phyloP scores from a whole-genome alignment of 2,797 vertebrate species.

The Bovichtus diacanthus region DNA sequence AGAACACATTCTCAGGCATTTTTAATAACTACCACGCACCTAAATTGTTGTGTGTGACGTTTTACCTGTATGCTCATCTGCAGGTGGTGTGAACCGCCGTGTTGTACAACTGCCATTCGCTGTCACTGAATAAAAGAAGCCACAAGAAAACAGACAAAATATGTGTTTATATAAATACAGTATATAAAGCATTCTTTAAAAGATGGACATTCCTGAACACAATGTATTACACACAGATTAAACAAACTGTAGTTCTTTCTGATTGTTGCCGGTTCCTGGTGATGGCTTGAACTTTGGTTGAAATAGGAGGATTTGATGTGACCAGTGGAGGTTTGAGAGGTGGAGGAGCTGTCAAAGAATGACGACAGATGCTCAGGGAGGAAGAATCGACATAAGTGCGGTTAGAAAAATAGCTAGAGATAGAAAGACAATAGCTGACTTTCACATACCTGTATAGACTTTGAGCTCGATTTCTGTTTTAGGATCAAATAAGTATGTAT shows the following conservation, averaged over 20 bases:
- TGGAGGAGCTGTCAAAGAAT: background rate
- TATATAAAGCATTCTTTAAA: background rate
- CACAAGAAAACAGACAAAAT: background rate
- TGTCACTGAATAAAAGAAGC: background rate
- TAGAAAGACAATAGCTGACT: background rate
- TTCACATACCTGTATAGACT: slow-evolving; percentile 5
- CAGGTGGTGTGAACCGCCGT: background rate
- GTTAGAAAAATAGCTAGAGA: background rate
- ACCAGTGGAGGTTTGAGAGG: background rate
- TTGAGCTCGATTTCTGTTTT: background rate
- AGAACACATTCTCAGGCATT: too few relatives aligned
- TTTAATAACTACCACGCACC: background rate
- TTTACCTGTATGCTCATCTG: background rate
- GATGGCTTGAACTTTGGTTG: background rate
- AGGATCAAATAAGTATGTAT: fast-evolving
- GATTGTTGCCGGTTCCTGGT: background rate
- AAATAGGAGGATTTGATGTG: background rate
- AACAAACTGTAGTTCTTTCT: background rate
- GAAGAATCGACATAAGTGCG: background rate
- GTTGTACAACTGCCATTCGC: background rate
- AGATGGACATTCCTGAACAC: background rate
- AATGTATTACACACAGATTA: background rate
- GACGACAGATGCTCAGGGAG: background rate
- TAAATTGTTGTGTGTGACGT: background rate
- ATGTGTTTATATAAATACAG: too few relatives aligned